Conservation (phyloP, 2,888 invertebrate species). For the Drosophila ezoana region DNA sequence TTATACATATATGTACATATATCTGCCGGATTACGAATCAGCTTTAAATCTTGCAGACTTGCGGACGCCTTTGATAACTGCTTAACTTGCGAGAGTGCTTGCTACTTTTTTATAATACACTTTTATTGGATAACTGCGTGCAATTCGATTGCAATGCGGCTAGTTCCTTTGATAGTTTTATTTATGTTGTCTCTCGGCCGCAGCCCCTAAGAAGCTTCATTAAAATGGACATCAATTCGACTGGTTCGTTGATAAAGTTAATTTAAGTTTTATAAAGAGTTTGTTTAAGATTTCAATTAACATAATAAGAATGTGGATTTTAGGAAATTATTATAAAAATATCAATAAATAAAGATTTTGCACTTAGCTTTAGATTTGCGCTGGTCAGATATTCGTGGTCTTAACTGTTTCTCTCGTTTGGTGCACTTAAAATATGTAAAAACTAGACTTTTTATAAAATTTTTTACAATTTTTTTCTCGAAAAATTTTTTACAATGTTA, state of each 20-base stretch:
- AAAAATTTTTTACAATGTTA: background rate
- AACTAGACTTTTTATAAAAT: background rate
- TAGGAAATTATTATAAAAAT: background rate
- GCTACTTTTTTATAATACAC: constrained; percentile 23
- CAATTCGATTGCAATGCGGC: constrained; percentile 9
- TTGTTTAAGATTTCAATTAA: background rate
- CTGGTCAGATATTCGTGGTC: background rate
- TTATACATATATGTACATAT: constrained; percentile 16
- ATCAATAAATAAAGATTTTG: background rate
- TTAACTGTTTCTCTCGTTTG: background rate
- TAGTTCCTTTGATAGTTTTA: constrained; percentile 8
- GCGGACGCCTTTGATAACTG: background rate
- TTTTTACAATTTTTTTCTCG: background rate
- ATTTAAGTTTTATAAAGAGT: background rate
- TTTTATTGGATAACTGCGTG: constrained; percentile 36
- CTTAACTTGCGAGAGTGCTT: background rate
- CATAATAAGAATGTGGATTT: background rate
- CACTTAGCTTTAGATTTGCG: constrained; percentile 2
- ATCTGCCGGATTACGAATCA: constrained; percentile 7
- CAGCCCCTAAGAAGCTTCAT: background rate
- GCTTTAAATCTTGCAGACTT: constrained; percentile 18
- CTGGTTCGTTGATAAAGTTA: background rate
- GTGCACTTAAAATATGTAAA: background rate
- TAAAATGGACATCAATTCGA: background rate
- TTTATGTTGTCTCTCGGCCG: background rate